Evolutionary conservation across 2,797 vertebrate genomes (phyloP).

Genomic region (Cyprinodon diabolis): DNA sequence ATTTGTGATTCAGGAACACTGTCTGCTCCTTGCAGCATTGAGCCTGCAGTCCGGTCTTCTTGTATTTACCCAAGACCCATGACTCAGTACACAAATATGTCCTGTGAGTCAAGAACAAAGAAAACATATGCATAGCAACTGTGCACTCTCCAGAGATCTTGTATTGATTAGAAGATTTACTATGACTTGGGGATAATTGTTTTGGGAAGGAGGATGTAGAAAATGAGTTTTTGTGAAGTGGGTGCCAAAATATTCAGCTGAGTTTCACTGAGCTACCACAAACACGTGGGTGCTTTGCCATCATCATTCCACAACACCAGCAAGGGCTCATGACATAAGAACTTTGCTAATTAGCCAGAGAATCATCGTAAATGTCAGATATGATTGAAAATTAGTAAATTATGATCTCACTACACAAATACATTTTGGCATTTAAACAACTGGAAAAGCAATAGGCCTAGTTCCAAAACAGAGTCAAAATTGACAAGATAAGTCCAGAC

Average conservation of each 20-base stretch:
- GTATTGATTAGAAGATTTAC: slow-evolving; percentile 73
- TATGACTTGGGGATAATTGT: slow-evolving; percentile 65
- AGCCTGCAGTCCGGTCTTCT: slow-evolving; percentile 52
- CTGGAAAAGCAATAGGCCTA: slow-evolving; percentile 48
- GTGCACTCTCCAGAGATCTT: slow-evolving; percentile 67
- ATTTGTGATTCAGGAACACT: slow-evolving; percentile 67
- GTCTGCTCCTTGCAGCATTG: slow-evolving; percentile 52
- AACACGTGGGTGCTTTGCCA: slow-evolving; percentile 51
- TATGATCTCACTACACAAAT: slow-evolving; percentile 67
- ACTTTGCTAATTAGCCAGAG: slow-evolving; percentile 52
- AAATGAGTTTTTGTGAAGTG: slow-evolving; percentile 55
- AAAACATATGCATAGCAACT: slow-evolving; percentile 75
- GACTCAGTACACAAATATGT: slow-evolving; percentile 78
- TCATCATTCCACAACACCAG: slow-evolving; percentile 52
- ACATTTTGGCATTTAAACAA: slow-evolving; percentile 63
- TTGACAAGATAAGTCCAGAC: slow-evolving; percentile 66
- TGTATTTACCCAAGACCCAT: slow-evolving; percentile 61
- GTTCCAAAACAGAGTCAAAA: slow-evolving; percentile 40
- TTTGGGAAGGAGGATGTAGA: slow-evolving; percentile 59
- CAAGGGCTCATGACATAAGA: slow-evolving; percentile 51
- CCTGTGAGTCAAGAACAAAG: slow-evolving; percentile 70
- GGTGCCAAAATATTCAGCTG: slow-evolving; percentile 64
- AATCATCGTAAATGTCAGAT: slow-evolving; percentile 60
- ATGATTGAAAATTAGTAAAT: slow-evolving; percentile 48
- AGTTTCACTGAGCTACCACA: slow-evolving; percentile 64